Base-by-base conservation (phyloP, 1,140 invertebrate species). In the Cataglyphis hispanica region DNA sequence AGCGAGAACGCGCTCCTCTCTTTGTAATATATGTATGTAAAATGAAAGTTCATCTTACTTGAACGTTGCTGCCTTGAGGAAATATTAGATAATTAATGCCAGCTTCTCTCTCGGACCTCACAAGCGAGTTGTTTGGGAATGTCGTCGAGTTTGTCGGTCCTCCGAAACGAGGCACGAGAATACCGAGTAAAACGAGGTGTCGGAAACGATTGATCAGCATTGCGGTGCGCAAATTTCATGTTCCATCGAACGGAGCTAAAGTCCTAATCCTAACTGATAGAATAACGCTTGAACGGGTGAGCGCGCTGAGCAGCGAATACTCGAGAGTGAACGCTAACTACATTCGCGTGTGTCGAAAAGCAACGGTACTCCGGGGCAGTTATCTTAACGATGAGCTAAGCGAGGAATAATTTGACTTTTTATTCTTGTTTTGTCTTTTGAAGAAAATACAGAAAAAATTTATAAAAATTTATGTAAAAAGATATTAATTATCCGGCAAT, bases 41-140 rank as follows among this genome's bases (percentile, higher is more conserved):
- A 83, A 74, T 60, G 8, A 31, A 63, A 53, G 11, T 50, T 77
- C 2, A 2, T 83, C 92, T 91, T 58, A 95, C 95, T 91, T 95
- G 94, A 75, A 95, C 92, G 85, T 95, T 95, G 75, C 95, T 95
- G 6, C 95, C 95, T 87, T 95, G 91, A 0, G 95, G 95, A 85
- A 95, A 95, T 56, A 95, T 74, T 25, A 95, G 89, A 85, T 94
- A 95, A 46, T 92, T 92, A 25, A 67, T 43, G n/a, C 87, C 60
- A 76, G 90, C 77, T 66, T 92, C 92, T 69, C 93, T 91, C 72
- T 87, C 91, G 31, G 61, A 64, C 83, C 91, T 83, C 11, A 37
- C 66, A 16, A 90, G 74, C 63, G 77, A 78, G 1, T 34, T 58
- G 25, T 87, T 87, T 22, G 64, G 19, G 25, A 40, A 67, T 19